Base-by-base conservation (phyloP, 2,888 invertebrate species). In the Lysandra bellargus region DNA sequence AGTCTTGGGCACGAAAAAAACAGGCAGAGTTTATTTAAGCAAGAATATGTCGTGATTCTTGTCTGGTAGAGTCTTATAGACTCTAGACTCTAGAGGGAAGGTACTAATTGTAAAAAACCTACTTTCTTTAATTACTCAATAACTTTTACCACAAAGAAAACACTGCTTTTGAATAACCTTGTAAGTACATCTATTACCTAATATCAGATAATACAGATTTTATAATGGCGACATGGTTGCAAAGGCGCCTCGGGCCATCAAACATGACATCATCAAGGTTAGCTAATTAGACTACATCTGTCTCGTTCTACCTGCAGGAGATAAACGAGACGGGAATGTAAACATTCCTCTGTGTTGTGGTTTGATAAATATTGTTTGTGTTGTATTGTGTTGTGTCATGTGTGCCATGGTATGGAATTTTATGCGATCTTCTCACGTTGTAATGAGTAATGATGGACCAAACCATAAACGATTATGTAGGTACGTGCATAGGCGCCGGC, bases 251-350 rank as follows among this genome's bases (percentile, higher is more conserved):
- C 30, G 33, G 9, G 33, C n/a, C 9, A 57, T 73, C 72, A 78
- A 78, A 78, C 44, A 87, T 93, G 91, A 93, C 92, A 91, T 92
- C 92, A 92, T 83, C 93, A 92, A 93, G 93, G 93, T 87, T 90
- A 86, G 82, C 90, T 83, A 84, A 89, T 75, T 44, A 75, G 75
- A 12, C 73, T 73, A 33, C 53, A 37, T 57, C 17, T 74, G 49
- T 79, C 75, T 79, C 79, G 33, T 14, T 61, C 40, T 23, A 44
- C 61, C 23, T 74, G n/a, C 5, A 44, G 30, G 17, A 30, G 12
- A 40, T 30, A 74, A 61, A 57, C 40, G 79, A 57, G 79, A 75
- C 9, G 44, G 44, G n/a, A 14, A 73, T 79, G 37, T 79, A 79
- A 74, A 74, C 79, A 75, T 79, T 61, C 49, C 44, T 61, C 33